Base-by-base conservation (phyloP, 2,797 vertebrate species). In the Tokudaia tokunoshimensis region DNA sequence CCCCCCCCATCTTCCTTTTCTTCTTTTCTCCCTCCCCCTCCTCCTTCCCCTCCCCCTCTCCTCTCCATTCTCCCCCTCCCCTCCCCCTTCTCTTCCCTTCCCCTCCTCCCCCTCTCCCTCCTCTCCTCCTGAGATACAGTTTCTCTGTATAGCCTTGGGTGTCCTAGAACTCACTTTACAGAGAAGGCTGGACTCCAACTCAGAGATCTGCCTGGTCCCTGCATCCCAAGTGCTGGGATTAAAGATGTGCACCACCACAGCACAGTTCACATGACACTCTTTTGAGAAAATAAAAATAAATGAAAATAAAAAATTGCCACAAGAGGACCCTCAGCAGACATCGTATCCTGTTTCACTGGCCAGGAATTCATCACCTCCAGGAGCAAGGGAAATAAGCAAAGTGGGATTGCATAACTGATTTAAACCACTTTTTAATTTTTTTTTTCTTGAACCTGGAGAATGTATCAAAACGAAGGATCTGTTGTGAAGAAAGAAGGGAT, bases 381-480 rank as follows among this genome's bases (percentile, higher is more conserved):
- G 31, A 84, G 47, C 59, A 31, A 50, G 67, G 34, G 55, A 50
- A 52, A 22, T 65, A 78, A 82, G 31, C 24, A 74, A 50, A 82
- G 26, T 59, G 31, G 67, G 34, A 72, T 24, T 50, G 76, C 13
- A 0, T 22, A 57, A 55, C 1, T 74, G 78, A 79, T 19, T 59
- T 31, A 44, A 78, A 55, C n/a, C n/a, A 47, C 67, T 26, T 14
- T 75, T 44, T 65, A 14, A 15, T 78, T 82, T 44, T 47, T 63
- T 82, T 44, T 52, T 47, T 70, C 78, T 52, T 78, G 72, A 85
- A 52, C 63, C 31, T 78, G 59, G 92, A 82, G 89, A 94, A n/a
- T 31, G 78, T 17, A 78, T 92, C 87, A 44, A 92, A 95, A 96
- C 29, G 26, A 79, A 91, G 52, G 59, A 37, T 72, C 87, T 87